Conservation (phyloP, 2,113 vertebrate genomes). For the Hyperoodon ampullatus region DNA sequence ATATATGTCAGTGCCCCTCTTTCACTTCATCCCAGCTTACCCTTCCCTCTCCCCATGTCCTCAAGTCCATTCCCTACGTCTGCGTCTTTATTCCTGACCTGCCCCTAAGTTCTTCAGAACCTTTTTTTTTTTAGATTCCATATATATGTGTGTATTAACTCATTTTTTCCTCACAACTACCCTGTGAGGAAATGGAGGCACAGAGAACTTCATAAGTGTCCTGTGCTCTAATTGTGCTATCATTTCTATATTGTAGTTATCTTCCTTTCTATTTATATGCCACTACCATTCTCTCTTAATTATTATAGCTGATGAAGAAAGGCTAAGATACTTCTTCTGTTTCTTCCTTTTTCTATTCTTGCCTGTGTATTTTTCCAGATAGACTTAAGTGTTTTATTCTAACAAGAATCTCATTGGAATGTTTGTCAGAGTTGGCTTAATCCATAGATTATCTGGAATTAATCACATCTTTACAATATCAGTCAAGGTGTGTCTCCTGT, state of each 20-base stretch:
- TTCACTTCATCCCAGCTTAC: too few species aligned
- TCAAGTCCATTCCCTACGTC: too few species aligned
- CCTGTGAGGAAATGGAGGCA: not conserved
- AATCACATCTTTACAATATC: not conserved
- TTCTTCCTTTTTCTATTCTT: not conserved
- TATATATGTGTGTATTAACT: not conserved
- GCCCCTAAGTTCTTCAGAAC: too few species aligned
- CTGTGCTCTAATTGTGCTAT: not conserved
- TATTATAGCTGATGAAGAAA: not conserved
- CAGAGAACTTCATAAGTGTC: not conserved
- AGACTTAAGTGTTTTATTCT: not conserved
- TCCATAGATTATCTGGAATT: not conserved
- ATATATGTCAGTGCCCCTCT: too few species aligned
- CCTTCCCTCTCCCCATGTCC: too few species aligned
- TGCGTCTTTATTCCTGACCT: too few species aligned
- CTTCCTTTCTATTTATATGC: not conserved
- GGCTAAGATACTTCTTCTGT: not conserved
- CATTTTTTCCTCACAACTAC: not conserved
- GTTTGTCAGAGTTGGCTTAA: constrained; percentile 27
- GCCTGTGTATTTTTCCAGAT: not conserved
- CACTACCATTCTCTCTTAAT: not conserved
- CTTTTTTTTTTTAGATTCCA: too few species aligned
- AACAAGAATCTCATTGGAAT: constrained; percentile 44
- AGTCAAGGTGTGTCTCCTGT: not conserved
- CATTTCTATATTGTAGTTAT: not conserved